Evolutionary conservation across 2,888 invertebrate species (phyloP).

Genomic region (Cerceris rybyensis): DNA sequence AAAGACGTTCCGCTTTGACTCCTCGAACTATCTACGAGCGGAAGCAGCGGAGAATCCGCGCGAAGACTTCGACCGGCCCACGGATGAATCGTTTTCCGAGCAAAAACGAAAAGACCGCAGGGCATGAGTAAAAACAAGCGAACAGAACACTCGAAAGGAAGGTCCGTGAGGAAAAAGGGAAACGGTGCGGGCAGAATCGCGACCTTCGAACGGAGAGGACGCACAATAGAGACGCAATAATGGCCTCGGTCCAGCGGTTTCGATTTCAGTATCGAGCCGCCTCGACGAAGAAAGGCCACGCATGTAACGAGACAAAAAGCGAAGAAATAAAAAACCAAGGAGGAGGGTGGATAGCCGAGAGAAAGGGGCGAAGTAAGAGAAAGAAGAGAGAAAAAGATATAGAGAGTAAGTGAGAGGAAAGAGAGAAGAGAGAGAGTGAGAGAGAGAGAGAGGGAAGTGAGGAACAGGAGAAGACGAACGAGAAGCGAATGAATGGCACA

Average conservation of each 20-base stretch:
- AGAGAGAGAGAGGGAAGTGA: conserved; percentile 22
- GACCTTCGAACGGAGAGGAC: conserved; percentile 23
- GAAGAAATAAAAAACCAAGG: conserved; percentile 47
- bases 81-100: conserved; percentile 1
- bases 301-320: conserved; percentile 62
- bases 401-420: conserved; percentile 23
- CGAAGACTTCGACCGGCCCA: background rate
- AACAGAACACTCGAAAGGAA: conserved; percentile 2
- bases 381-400: conserved; percentile 44
- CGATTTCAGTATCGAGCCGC: conserved; percentile 63
- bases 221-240: conserved; percentile 60
- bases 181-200: conserved; percentile 33
- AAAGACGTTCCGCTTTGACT: too few relatives aligned
- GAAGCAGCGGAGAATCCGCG: too few relatives aligned
- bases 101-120: conserved; percentile 5
- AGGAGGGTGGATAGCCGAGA: conserved; percentile 19
- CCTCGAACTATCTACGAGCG: background rate
- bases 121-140: conserved; percentile 22
- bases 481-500: conserved; percentile 71
- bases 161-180: conserved; percentile 35
- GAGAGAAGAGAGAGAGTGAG: conserved; percentile 15
- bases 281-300: conserved; percentile 54
- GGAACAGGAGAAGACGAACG: conserved; percentile 53
- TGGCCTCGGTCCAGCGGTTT: conserved; percentile 63
- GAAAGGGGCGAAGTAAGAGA: conserved; percentile 38